Base-by-base conservation (phyloP, 2,888 invertebrate species). In the Ormyrus pomaceus region DNA sequence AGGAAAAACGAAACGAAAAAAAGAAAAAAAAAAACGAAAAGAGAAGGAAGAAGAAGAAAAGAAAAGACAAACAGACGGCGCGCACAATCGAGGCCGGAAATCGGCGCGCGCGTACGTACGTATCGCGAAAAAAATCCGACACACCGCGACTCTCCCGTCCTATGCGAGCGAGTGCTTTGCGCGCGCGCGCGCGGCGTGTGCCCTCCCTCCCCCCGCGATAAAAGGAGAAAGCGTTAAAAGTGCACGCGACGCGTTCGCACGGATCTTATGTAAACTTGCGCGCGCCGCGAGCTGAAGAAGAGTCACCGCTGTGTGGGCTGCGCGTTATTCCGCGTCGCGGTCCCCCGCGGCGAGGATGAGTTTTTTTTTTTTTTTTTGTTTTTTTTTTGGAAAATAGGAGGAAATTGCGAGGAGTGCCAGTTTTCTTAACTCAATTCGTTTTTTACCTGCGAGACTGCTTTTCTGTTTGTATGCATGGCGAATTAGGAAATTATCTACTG, bases 181-280 rank as follows among this genome's bases (percentile, higher is more conserved):
- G 34, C 34, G 34, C 13, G 13, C 19, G 19, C 19, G 19, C 19
- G 19, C 19, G 1, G 13, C 58, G 61, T 50, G 11, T 71, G 45
- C 48, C 55, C 46, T 58, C 75, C 6, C 46, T 34, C 6, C n/a
- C 48, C n/a, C 72, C 45, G 72, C 76, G 77, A 77, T 80, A 77
- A 77, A 77, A 69, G 77, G 81, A 65, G 81, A 81, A 81, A 81
- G 81, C 74, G 69, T 58, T 61, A 80, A 80, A 80, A 80, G 80
- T 80, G 81, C 81, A 74, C 77, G 77, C 77, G 81, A 81, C 81
- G 81, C 77, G 74, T 81, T 81, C 81, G 77, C 81, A 81, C 81
- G 81, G 81, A 74, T 77, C 80, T 81, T 81, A 81, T 72, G 71
- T 81, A 81, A 81, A 68, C 50, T 78, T 34, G 13, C 55, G 55